Evolutionary conservation across 1,140 invertebrate species (phyloP).

Genomic region (Harpegnathos saltator): DNA sequence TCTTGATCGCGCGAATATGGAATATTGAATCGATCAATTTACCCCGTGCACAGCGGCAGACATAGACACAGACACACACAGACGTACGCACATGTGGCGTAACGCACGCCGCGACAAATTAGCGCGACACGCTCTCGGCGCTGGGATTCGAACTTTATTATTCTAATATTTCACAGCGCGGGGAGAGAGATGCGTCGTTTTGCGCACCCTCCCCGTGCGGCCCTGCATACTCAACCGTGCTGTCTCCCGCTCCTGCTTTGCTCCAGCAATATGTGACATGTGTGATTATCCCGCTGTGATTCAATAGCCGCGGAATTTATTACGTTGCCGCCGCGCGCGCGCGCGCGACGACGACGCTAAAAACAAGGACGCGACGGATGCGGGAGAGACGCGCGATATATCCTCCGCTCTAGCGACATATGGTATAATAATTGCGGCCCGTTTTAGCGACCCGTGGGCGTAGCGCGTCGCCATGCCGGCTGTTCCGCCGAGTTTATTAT

Average conservation of each 20-base stretch:
- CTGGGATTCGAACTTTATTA: background rate
- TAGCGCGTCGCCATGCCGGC: background rate
- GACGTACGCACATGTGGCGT: background rate
- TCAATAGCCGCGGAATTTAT: conserved; percentile 26
- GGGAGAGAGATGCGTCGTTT: background rate
- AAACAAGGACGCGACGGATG: background rate
- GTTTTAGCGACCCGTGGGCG: conserved; percentile 2
- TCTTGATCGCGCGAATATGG: conserved; percentile 27
- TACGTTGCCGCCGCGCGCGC: background rate
- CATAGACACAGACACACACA: no score
- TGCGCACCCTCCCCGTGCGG: background rate
- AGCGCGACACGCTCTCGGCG: background rate
- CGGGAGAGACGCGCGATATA: background rate
- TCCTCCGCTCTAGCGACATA: background rate
- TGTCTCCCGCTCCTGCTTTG: background rate
- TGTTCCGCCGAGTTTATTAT: conserved; percentile 18
- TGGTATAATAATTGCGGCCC: background rate
- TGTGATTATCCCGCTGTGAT: conserved; percentile 8
- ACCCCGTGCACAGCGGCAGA: no score
- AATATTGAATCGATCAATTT: conserved; percentile 50
- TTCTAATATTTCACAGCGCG: background rate
- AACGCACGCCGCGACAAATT: conserved; percentile 1
- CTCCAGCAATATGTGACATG: background rate
- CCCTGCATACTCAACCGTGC: no score
- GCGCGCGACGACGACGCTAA: no score